phyloP scores from a whole-genome alignment of 2,888 invertebrate species.

The Idaea straminata region DNA sequence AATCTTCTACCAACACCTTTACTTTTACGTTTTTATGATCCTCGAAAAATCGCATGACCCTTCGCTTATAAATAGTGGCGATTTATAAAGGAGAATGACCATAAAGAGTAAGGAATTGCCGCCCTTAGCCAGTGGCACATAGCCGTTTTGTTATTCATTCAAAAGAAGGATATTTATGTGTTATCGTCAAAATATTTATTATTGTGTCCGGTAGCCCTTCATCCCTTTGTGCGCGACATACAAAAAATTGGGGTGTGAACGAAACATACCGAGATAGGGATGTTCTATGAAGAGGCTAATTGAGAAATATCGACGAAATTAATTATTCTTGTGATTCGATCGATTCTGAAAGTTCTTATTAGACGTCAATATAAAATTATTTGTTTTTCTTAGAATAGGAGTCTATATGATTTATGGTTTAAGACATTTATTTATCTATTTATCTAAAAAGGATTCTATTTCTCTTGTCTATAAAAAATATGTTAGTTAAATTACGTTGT shows the following conservation, averaged over 20 bases:
- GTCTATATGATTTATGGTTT: too few species aligned
- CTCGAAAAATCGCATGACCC: slow-evolving; percentile 53
- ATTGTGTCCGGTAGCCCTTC: slow-evolving; percentile 73
- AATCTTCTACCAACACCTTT: slow-evolving; percentile 18
- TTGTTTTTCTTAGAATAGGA: neutral
- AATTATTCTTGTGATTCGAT: neutral
- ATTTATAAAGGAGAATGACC: slow-evolving; percentile 72
- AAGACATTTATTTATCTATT: too few species aligned
- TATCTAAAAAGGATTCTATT: too few species aligned
- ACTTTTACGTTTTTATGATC: slow-evolving; percentile 32
- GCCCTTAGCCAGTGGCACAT: slow-evolving; percentile 62
- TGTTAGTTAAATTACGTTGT: too few species aligned
- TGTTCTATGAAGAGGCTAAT: slow-evolving; percentile 24
- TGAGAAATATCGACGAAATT: slow-evolving; percentile 17
- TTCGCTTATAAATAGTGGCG: slow-evolving; percentile 66
- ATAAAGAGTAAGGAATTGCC: slow-evolving; percentile 69
- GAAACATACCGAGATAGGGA: slow-evolving; percentile 41
- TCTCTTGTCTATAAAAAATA: too few species aligned
- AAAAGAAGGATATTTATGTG: slow-evolving; percentile 77
- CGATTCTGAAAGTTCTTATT: neutral
- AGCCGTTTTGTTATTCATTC: slow-evolving; percentile 73
- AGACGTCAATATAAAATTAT: slow-evolving; percentile 8
- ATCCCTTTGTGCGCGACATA: slow-evolving; percentile 69
- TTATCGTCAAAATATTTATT: slow-evolving; percentile 81
- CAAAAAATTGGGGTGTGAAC: slow-evolving; percentile 75